Base-by-base conservation (phyloP, 1,140 invertebrate species). In the Chymomyza costata region DNA sequence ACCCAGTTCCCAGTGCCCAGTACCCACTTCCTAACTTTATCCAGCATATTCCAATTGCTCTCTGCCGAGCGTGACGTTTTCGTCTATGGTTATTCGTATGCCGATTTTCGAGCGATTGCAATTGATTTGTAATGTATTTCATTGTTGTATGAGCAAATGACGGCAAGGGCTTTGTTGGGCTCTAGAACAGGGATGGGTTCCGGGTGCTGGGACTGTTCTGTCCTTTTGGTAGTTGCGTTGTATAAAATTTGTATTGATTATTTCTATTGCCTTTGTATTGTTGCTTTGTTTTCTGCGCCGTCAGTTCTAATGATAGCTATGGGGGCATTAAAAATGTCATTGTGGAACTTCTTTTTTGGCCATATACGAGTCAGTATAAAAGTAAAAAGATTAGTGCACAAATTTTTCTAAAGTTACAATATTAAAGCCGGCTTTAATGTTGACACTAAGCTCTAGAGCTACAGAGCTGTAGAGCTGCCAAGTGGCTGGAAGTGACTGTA, bases 71-170 rank as follows among this genome's bases (percentile, higher is more conserved):
- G n/a, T n/a, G n/a, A n/a, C 8, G 71, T 66, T 73, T 71, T 66
- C 62, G 66, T 78, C 73, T 80, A 78, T 80, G 73, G 73, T 80
- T 73, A 78, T 78, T 78, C 67, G 73, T 65, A 80, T 65, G 71
- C 67, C 71, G 71, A 78, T 78, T 78, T 78, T 80, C 71, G 67
- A 78, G 73, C 71, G 71, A 80, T 78, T 78, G 73, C 71, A 78
- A 78, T 78, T 78, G 71, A 78, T 78, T 78, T 78, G 73, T 80
- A 78, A 80, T 78, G 73, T 80, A 78, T 78, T 78, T 78, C 71
- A 78, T 80, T 78, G 71, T 78, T 65, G 66, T 70, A 62, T 32
- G 49, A 38, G 46, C n/a, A n/a, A n/a, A n/a, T n/a, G n/a, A n/a
- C n/a, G n/a, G n/a, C n/a, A n/a, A n/a, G n/a, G n/a, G n/a, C n/a